Base-by-base conservation (phyloP, 2,113 vertebrate genomes). In the Craseonycteris thonglongyai region DNA sequence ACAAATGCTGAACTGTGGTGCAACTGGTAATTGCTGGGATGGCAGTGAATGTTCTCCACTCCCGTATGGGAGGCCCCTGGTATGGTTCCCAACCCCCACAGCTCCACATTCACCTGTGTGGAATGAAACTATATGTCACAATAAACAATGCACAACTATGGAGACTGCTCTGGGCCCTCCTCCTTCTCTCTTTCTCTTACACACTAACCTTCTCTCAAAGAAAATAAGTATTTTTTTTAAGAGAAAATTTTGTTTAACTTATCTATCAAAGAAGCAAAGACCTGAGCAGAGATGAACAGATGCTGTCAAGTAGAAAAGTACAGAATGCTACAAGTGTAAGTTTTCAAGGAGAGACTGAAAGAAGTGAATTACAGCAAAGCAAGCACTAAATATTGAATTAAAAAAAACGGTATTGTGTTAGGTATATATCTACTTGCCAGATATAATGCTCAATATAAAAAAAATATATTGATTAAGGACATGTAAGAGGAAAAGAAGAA, bases 191-290 rank as follows among this genome's bases (percentile, higher is more conserved):
- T n/a, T n/a, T n/a, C n/a, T n/a, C n/a, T n/a, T n/a, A n/a, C n/a
- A n/a, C n/a, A n/a, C n/a, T n/a, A n/a, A n/a, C n/a, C n/a, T n/a
- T n/a, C n/a, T n/a, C n/a, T n/a, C n/a, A n/a, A n/a, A n/a, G n/a
- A n/a, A n/a, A n/a, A n/a, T n/a, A n/a, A n/a, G n/a, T n/a, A n/a
- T n/a, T n/a, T n/a, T n/a, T n/a, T n/a, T n/a, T n/a, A n/a, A n/a
- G n/a, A 78, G 38, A 81, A 45, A 93, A 79, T 78, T 30, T 24
- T 4, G 58, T 80, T 81, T 89, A 72, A 91, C 28, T 68, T 82
- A 63, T 66, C 3, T 68, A 7, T 2, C 0, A 5, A 71, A 6
- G 81, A 90, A 85, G 75, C 40, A 94, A 92, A 95, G 59, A 68
- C 2, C 0, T 28, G 49, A 58, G 24, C 13, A 42, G 26, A 63